Base-by-base conservation (phyloP, 2,797 vertebrate genomes). In the Artibeus jamaicensis region DNA sequence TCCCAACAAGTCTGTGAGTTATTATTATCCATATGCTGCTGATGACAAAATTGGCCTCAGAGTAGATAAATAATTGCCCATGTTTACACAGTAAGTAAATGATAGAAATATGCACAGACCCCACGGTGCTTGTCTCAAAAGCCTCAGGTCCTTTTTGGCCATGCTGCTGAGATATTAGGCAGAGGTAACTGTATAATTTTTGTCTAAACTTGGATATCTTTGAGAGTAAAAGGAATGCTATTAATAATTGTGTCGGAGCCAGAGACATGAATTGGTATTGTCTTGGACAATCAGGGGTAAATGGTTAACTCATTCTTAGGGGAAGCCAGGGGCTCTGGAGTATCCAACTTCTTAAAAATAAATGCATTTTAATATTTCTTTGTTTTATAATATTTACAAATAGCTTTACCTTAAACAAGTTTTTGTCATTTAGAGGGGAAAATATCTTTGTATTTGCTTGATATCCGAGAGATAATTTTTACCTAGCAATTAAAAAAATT, bases 11-110 rank as follows among this genome's bases (percentile, higher is more conserved):
- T 57, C 81, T 57, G 81, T 34, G 37, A 88, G 85, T 92, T 95
- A 76, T 89, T 92, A 91, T 91, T 81, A 92, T 62, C 95, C 91
- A 89, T 94, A 91, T 96, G 90, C 70, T 96, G 55, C 68, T 59
- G 39, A 93, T 4, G 50, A 85, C 91, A 95, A 92, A 97, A 96
- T 92, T 81, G 91, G 90, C 92, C 88, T 96, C 96, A 86, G 55
- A 93, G 94, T 92, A 34, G 46, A 89, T 88, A 93, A 94, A 55
- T 78, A 91, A 97, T 95, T 88, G 70, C 42, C 29, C 46, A 86
- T 11, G 26, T 92, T 82, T 89, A 83, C 39, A 88, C 26, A 59
- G 24, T 53, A 87, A 89, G 24, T 65, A 95, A 94, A 92, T 89
- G 85, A 88, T 37, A 44, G 34, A 95, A 96, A 86, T 89, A 71